These are phyloP conservation scores for Nymphalis polychloros DNA, from an alignment of 2,888 invertebrate species.

Conservation along the genomic window DNA sequence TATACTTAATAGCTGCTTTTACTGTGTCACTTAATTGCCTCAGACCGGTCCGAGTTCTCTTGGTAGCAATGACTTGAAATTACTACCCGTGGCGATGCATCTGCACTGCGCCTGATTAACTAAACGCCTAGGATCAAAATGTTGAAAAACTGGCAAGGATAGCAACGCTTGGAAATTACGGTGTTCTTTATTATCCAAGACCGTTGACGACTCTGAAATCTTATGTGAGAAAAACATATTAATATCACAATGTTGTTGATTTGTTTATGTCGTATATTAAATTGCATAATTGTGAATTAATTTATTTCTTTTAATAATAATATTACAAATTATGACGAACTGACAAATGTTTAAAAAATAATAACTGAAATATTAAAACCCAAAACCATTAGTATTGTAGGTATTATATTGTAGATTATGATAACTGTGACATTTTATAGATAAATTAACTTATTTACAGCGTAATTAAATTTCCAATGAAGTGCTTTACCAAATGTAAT, in stretches of 20 bases:
- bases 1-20: slow-evolving; percentile 61
- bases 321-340: too few relatives aligned
- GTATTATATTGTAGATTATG: neutral
- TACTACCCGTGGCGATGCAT: slow-evolving; percentile 66
- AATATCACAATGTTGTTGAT: neutral
- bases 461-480: neutral
- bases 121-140: slow-evolving; percentile 19
- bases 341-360: too few relatives aligned
- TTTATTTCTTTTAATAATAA: too few relatives aligned
- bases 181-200: neutral
- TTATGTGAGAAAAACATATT: neutral
- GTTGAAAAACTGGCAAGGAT: slow-evolving; percentile 4
- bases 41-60: slow-evolving; percentile 61
- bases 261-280: neutral
- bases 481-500: neutral
- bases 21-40: slow-evolving; percentile 71
- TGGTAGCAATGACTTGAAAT: slow-evolving; percentile 70
- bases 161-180: slow-evolving; percentile 1
- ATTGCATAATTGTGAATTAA: too few relatives aligned
- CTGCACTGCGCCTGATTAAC: slow-evolving; percentile 58
- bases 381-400: too few relatives aligned
- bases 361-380: too few relatives aligned
- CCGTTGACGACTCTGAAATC: slow-evolving; percentile 3
- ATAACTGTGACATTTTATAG: neutral
- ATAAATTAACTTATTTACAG: neutral